Evolutionary conservation across 2,797 vertebrate species (phyloP), one percentile per base, ranked within the genome.

Genomic region (Denticeps clupeoides): DNA sequence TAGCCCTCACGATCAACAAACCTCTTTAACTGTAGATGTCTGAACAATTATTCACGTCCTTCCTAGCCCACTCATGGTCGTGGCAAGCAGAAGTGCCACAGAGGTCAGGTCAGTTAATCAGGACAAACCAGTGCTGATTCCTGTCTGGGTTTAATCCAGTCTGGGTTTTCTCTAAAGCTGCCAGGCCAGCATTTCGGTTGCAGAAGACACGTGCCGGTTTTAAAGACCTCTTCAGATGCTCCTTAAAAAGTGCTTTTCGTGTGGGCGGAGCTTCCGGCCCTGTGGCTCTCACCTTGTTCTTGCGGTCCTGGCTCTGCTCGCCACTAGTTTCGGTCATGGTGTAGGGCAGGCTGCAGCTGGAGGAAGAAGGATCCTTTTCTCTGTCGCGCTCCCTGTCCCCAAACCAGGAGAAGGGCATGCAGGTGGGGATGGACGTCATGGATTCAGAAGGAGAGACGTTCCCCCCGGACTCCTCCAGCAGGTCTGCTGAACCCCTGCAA

Each of bases 401-500:
- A 64, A 93, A 95, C 90, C 90, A 93, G 65, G 85, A 90, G 74
- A 94, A 94, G 46, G 91, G 89, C 87, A 94, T 92, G 47, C 91
- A 94, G 26, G 89, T 91, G n/a, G 89, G 91, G 60, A 86, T 84
- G 54, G 91, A 89, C 2, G 86, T 84, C 78, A 91, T 82, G 0
- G 91, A 92, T 29, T 89, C 91, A 3, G 91, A 84, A 10, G 89
- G 86, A n/a, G 89, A 91, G 1, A 90, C 51, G 55, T 88, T 89
- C 51, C 85, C 85, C 45, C 82, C 83, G 31, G 84, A 82, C 45
- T 90, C 87, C 41, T 90, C 89, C 60, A 94, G 69, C 56, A 94
- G 65, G 58, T 94, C 91, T 4, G 85, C 78, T 0, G 91, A 94
- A 8, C 89, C 88, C 69, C 91, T 92, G 59, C 12, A 5, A 3